These are phyloP conservation scores for Eretmochelys imbricata DNA, from an alignment of 2,113 vertebrate genomes.

Conservation along the genomic window DNA sequence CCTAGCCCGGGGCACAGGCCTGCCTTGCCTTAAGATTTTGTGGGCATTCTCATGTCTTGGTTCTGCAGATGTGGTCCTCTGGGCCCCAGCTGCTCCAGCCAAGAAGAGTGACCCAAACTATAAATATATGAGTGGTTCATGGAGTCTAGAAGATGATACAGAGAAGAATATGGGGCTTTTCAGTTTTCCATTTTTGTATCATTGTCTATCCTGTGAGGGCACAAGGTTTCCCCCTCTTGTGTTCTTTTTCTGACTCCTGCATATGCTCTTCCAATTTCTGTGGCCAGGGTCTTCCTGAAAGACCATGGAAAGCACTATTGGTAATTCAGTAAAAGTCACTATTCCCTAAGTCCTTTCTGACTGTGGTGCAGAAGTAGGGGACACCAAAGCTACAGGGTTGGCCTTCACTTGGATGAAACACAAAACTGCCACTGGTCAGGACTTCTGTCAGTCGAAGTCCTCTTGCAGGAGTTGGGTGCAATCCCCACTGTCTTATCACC, in stretches of 20 bases:
- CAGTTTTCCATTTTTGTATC: too few species aligned
- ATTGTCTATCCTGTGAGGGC: not conserved
- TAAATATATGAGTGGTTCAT: not conserved
- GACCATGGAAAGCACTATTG: not conserved
- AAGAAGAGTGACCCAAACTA: not conserved
- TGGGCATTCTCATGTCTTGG: not conserved
- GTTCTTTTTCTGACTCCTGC: not conserved
- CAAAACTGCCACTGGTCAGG: not conserved
- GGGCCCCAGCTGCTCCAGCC: too few species aligned
- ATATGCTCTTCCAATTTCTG: not conserved
- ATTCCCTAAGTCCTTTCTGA: not conserved
- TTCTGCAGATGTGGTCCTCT: not conserved
- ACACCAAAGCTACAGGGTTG: not conserved
- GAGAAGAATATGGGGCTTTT: too few species aligned
- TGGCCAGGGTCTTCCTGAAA: not conserved
- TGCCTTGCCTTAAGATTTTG: not conserved
- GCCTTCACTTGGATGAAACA: not conserved
- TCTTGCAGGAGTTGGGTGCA: not conserved
- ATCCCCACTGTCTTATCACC: not conserved
- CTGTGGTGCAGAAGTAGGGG: not conserved
- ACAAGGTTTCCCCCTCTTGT: not conserved
- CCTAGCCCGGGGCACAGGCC: not conserved
- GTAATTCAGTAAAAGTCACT: not conserved
- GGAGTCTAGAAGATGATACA: not conserved
- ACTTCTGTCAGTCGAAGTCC: not conserved